Conservation (phyloP, 2,113 vertebrate genomes). For the Isichthys henryi region DNA sequence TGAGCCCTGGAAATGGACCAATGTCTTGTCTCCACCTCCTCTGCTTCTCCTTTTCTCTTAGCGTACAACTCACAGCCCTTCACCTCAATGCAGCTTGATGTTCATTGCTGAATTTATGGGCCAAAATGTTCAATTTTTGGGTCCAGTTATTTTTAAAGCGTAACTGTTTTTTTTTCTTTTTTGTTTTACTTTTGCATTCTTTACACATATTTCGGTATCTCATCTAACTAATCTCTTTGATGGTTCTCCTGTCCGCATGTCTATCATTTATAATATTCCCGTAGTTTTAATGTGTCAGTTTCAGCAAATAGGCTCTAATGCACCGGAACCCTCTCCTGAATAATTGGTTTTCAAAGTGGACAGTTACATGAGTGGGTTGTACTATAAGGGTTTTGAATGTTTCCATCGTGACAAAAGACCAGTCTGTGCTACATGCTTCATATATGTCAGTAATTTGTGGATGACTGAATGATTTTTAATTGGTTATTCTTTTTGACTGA, state of each 20-base stretch:
- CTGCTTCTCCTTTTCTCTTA: background rate
- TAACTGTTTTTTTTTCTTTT: background rate
- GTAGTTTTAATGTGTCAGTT: background rate
- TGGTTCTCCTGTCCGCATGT: background rate
- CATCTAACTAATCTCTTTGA: background rate
- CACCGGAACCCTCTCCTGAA: background rate
- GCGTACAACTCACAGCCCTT: background rate
- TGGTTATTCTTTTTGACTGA: background rate
- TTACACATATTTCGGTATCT: background rate
- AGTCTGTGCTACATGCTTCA: background rate
- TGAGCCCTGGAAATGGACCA: conserved; percentile 22
- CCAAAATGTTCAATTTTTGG: background rate
- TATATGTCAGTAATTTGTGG: background rate
- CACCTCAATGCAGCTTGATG: background rate
- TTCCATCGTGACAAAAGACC: background rate
- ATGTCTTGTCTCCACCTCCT: background rate
- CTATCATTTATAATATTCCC: background rate
- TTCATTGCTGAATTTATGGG: background rate
- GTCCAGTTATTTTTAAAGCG: background rate
- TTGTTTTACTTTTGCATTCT: conserved; percentile 1
- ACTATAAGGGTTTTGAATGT: background rate
- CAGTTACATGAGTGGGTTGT: background rate
- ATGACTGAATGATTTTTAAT: background rate
- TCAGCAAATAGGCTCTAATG: background rate
- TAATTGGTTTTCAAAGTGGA: background rate